Base-by-base conservation (phyloP, 2,797 vertebrate species). In the Chelmon rostratus region DNA sequence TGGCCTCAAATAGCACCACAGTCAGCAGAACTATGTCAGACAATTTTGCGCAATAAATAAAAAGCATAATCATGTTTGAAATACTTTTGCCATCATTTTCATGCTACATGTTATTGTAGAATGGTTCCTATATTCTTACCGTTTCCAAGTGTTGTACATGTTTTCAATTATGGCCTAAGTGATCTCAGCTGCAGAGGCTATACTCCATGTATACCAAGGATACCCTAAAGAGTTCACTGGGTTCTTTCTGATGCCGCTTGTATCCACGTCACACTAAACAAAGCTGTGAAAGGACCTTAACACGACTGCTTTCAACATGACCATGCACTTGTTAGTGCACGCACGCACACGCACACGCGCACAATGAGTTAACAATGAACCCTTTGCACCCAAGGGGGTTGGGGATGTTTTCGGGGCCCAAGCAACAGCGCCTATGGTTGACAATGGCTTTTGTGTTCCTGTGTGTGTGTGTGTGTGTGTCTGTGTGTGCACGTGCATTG, bases 401-500 rank as follows among this genome's bases (percentile, higher is more conserved):
- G 84, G 91, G 84, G 86, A 88, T 93, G 87, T 87, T 79, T 94
- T 92, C 57, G 73, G 88, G 89, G 90, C 86, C 87, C 78, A 28
- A 83, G 89, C 88, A 91, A 47, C 76, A 82, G 77, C 72, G 67
- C 76, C 80, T 56, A 62, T 66, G 54, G 83, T 85, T 89, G 83
- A 94, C 93, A 93, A 93, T 94, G 88, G 91, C 90, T 88, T 94
- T 90, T 94, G 92, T 94, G 79, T 90, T 47, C 40, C n/a, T 84
- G 54, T 77, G 25, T 86, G 16, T 77, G 56, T 64, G 28, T 82
- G 21, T 75, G 52, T 75, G 42, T 80, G 63, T 70, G 19, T 57
- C 40, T 73, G 44, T 69, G 46, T 74, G 33, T 68, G 68, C 12
- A 8, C 25, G 53, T 82, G 76, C 76, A 42, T 64, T 85, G 54